Evolutionary conservation across 1,140 invertebrate species (phyloP).

Genomic region (Delia radicum): DNA sequence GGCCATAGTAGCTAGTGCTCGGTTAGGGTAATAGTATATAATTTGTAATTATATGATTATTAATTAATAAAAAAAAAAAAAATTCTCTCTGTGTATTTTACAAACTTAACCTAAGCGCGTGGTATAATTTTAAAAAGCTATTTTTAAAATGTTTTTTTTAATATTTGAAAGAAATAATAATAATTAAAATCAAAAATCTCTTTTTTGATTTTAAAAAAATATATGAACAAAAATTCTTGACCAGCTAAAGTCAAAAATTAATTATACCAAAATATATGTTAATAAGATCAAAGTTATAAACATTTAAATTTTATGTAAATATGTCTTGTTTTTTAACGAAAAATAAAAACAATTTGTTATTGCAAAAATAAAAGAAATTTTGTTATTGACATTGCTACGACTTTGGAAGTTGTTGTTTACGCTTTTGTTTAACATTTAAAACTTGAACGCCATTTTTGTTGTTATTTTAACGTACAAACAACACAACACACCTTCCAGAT

Average conservation of each 20-base stretch:
- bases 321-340: neutral
- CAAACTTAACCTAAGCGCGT: too few relatives aligned
- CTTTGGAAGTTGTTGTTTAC: too few relatives aligned
- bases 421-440: neutral
- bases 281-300: neutral
- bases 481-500: constrained; percentile 19
- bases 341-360: neutral
- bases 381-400: constrained; percentile 10
- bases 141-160: too few relatives aligned
- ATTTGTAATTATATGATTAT: too few relatives aligned
- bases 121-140: too few relatives aligned
- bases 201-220: neutral
- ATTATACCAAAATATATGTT: neutral
- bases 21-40: too few relatives aligned
- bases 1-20: too few relatives aligned
- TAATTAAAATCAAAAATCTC: neutral
- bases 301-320: neutral
- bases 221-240: neutral
- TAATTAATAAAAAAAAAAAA: too few relatives aligned
- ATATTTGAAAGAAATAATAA: too few relatives aligned
- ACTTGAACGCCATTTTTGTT: constrained; percentile 18
- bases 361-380: constrained; percentile 1
- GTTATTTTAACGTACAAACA: neutral
- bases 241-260: neutral
- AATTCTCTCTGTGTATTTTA: too few relatives aligned